Evolutionary conservation across 2,888 invertebrate genomes (phyloP).

Genomic region (Agrotis clavis): DNA sequence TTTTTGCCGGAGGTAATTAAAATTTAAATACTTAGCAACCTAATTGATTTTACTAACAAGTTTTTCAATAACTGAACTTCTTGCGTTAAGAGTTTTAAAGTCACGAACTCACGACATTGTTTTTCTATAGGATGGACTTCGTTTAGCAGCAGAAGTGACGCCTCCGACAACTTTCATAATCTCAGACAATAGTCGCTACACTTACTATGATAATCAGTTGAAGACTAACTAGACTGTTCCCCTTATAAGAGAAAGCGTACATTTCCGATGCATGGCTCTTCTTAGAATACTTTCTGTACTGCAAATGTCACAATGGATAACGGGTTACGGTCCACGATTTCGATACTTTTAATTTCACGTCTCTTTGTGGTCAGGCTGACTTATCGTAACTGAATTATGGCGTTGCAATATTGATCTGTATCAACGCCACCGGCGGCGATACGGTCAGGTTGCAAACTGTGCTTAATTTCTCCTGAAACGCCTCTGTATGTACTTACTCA

Average conservation of each 20-base stretch:
- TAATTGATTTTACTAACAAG: constrained; percentile 47
- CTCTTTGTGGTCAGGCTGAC: constrained; percentile 66
- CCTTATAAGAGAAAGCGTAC: constrained; percentile 86
- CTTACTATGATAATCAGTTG: constrained; percentile 88
- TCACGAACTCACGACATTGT: constrained; percentile 50
- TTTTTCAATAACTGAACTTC: constrained; percentile 43
- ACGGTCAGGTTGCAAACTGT: constrained; percentile 24
- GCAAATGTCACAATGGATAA: constrained; percentile 88
- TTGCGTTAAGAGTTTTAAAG: constrained; percentile 42
- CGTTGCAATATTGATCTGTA: constrained; percentile 59
- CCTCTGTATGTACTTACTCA: constrained; percentile 22
- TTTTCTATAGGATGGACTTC: constrained; percentile 34
- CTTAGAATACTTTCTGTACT: constrained; percentile 86
- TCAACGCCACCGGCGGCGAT: constrained; percentile 52
- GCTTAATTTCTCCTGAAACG: constrained; percentile 40
- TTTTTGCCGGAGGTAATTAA: constrained; percentile 47
- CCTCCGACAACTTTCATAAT: constrained; percentile 81
- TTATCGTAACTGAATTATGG: constrained; percentile 58
- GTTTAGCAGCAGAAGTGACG: constrained; percentile 54
- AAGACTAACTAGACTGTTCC: constrained; percentile 84
- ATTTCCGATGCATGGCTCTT: constrained; percentile 81
- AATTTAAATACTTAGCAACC: constrained; percentile 12
- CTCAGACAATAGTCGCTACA: constrained; percentile 83
- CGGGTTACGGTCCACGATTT: constrained; percentile 79
- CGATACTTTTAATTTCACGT: constrained; percentile 82